Evolutionary conservation across 2,113 vertebrate species (phyloP).

Genomic region (Neodontobutis hainanensis): DNA sequence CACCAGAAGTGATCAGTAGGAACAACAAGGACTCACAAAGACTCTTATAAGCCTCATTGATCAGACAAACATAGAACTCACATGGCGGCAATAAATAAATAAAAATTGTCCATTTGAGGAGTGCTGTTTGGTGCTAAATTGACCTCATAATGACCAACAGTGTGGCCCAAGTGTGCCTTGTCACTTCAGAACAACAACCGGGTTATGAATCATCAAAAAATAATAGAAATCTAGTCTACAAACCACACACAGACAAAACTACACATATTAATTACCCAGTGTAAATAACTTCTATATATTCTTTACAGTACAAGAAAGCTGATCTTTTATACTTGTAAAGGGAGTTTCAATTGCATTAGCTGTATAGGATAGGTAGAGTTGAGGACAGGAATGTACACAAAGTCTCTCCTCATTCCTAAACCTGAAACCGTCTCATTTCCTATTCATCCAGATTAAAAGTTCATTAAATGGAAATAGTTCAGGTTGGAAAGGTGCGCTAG

Average conservation of each 20-base stretch:
- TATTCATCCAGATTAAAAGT: slow-evolving; percentile 52
- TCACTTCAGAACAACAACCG: too few species aligned
- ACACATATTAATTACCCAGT: too few species aligned
- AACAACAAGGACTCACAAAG: slow-evolving; percentile 34
- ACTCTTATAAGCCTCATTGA: slow-evolving; percentile 66
- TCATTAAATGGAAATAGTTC: slow-evolving; percentile 38
- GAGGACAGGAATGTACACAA: neutral
- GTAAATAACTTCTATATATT: too few species aligned
- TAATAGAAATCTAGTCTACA: too few species aligned
- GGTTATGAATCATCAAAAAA: too few species aligned
- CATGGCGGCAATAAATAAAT: slow-evolving; percentile 19
- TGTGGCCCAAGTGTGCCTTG: neutral
- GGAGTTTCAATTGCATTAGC: too few species aligned
- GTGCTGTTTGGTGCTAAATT: slow-evolving; percentile 4
- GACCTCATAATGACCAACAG: neutral
- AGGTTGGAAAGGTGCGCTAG: slow-evolving; percentile 33
- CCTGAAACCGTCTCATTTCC: slow-evolving; percentile 29
- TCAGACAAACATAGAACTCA: slow-evolving; percentile 36
- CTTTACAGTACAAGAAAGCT: too few species aligned
- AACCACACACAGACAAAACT: too few species aligned
- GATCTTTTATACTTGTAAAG: too few species aligned
- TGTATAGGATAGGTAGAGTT: neutral
- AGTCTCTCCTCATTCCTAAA: slow-evolving; percentile 18
- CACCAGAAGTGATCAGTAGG: slow-evolving; percentile 39
- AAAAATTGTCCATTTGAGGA: slow-evolving; percentile 8